phyloP scores from a whole-genome alignment of 2,113 vertebrate genomes.

The Eurystomus gularis region DNA sequence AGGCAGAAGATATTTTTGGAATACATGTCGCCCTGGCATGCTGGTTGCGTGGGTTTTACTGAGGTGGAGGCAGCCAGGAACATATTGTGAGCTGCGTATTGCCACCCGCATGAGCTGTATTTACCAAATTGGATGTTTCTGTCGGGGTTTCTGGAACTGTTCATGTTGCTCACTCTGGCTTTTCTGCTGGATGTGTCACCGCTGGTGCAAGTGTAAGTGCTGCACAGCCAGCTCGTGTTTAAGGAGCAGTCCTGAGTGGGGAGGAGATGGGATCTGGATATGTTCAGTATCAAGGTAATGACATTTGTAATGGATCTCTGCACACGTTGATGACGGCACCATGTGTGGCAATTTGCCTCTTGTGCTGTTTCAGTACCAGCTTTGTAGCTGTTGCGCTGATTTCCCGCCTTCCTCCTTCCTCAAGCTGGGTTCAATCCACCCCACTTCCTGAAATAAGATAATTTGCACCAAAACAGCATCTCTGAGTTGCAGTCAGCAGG shows the following conservation, averaged over 20 bases:
- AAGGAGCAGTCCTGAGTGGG: not conserved
- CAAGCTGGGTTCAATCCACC: not conserved
- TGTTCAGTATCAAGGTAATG: not conserved
- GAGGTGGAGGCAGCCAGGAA: conserved; percentile 7
- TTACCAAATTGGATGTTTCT: not conserved
- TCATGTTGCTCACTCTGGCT: not conserved
- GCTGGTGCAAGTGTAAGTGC: fast-evolving
- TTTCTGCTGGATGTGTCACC: not conserved
- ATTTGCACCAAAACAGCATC: not conserved
- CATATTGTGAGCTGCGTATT: not conserved
- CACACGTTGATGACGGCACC: fast-evolving
- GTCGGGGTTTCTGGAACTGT: not conserved
- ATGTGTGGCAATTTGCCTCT: fast-evolving
- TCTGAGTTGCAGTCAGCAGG: not conserved
- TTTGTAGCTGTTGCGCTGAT: not conserved
- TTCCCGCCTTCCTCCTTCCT: not conserved
- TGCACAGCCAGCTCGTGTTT: not conserved
- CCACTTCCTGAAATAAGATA: not conserved
- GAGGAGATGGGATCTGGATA: not conserved
- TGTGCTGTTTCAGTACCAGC: not conserved
- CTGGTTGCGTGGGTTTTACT: conserved; percentile 16
- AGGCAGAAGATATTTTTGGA: conserved; percentile 49
- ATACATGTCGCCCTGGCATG: not conserved
- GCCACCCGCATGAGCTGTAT: not conserved
- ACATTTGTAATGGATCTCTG: not conserved